Conservation (phyloP, 2,797 vertebrate genomes). For the Pseudotriccus pelzelni region DNA sequence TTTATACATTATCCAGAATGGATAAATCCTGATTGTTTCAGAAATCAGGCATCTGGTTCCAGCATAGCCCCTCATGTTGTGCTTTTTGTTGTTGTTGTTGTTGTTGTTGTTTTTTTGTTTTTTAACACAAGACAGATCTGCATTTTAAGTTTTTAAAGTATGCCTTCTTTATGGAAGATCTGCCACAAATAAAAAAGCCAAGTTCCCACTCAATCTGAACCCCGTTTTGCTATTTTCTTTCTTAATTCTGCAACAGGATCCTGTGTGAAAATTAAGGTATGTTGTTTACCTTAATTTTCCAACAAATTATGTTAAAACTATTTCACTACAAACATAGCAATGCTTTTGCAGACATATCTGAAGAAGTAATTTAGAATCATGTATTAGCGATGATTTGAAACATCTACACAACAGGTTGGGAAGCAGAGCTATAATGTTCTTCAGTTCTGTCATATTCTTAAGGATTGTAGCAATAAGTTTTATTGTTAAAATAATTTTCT, state of each 20-base stretch:
- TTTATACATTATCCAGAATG: not conserved
- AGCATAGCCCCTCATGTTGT: rapidly evolving
- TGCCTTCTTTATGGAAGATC: not conserved
- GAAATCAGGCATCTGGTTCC: not conserved
- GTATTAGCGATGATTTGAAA: not conserved
- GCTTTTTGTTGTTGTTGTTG: too few relatives aligned
- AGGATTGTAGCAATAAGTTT: not conserved
- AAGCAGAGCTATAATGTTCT: not conserved
- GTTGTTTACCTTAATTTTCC: not conserved
- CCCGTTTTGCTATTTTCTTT: not conserved
- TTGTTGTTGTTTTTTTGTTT: too few relatives aligned
- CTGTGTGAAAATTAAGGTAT: not conserved
- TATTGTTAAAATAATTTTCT: not conserved
- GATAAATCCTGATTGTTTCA: not conserved
- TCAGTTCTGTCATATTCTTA: not conserved
- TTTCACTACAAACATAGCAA: not conserved
- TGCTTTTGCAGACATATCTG: not conserved
- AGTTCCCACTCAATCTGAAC: not conserved
- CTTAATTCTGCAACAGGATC: not conserved
- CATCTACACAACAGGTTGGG: not conserved
- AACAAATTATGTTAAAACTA: not conserved
- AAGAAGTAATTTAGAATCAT: not conserved
- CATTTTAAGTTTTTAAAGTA: not conserved
- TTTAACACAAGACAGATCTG: not conserved
- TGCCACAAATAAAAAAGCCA: not conserved